Percentiles rank a stretch among this genome's conserved stretches.
Conservation (phyloP, 2,797 vertebrate genomes). For the Hydrolagus colliei region DNA sequence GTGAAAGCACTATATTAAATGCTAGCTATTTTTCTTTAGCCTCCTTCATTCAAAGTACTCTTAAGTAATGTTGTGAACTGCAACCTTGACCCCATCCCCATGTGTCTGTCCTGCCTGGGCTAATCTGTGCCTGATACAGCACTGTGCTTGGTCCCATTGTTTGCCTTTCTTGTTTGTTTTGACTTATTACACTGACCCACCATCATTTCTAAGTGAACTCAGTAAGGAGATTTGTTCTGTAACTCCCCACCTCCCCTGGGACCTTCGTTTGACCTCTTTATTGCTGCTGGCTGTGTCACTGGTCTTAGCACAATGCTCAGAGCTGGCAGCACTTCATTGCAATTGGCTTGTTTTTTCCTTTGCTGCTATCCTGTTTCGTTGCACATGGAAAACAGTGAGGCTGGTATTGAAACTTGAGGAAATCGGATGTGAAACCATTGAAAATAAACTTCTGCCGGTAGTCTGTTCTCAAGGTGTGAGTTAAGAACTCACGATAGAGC, state of each 20-base stretch:
- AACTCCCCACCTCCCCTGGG: not conserved
- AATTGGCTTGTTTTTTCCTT: constrained; percentile 34
- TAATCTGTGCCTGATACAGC: no score
- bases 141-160: no score
- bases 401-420: constrained; percentile 37
- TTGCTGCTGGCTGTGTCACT: constrained; percentile 19
- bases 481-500: no score
- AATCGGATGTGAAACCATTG: constrained; percentile 36
- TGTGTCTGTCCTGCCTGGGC: no score
- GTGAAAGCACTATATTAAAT: no score
- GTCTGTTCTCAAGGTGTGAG: constrained; percentile 16
- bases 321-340: constrained; percentile 31
- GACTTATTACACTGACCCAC: no score
- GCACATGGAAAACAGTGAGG: constrained; percentile 33
- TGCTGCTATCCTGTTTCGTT: constrained; percentile 37
- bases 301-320: constrained; percentile 31
- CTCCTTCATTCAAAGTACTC: no score
- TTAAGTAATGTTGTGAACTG: no score
- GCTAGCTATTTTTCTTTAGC: no score
- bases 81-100: no score
- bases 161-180: no score
- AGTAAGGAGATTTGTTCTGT: constrained; percentile 17
- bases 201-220: not conserved
- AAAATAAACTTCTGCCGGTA: constrained; percentile 32
- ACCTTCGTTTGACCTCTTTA: constrained; percentile 25